Evolutionary conservation across 30 jellyfish, hydroid and myxozoan genomes (phyloP), one percentile per base, ranked within the genome.

Genomic region (Rhopilema esculentum): DNA sequence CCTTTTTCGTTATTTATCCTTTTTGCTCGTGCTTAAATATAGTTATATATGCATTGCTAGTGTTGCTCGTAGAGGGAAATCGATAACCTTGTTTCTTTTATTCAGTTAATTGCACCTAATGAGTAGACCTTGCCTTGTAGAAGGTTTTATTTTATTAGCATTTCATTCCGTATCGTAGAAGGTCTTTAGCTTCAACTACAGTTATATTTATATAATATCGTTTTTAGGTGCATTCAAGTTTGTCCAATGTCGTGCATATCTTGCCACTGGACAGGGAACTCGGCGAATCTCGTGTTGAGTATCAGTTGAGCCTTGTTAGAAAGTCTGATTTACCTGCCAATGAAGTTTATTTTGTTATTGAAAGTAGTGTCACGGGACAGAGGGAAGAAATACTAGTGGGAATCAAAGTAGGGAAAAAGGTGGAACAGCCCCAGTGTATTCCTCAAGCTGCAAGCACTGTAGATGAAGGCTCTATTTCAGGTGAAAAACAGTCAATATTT

Each of bases 321-420:
- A 40, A 2, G 57, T 40, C 57, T 40, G 57, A 40, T 12, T 6
- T 40, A 40, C 57, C 57, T 40, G 12, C 57, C 6, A 40, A 40
- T 40, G 57, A 40, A 6, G 57, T 40, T 6, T 12, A 40, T 40
- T 2, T 76, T 48, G 76, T 51, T 30, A 21, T 76, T 18, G 62
- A 19, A 52, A 76, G 87, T 61, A 72, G 75, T n/a, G 32, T 76
- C 30, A 76, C 87, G 25, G 87, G 87, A 0, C 87, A 76, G 30
- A 23, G 53, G 16, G 76, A 76, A 33, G 62, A 51, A 18, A 15
- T 76, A 32, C 26, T 52, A 4, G 62, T 76, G 19, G 22, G 64
- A 22, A 57, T 76, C 40, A 53, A 24, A 15, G 8, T 76, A 0
- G 29, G 12, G 1, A 48, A 16, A 50, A 49, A 6, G 21, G 49